Conservation (phyloP, 2,113 vertebrate species). For the Melanerpes aurifrons region DNA sequence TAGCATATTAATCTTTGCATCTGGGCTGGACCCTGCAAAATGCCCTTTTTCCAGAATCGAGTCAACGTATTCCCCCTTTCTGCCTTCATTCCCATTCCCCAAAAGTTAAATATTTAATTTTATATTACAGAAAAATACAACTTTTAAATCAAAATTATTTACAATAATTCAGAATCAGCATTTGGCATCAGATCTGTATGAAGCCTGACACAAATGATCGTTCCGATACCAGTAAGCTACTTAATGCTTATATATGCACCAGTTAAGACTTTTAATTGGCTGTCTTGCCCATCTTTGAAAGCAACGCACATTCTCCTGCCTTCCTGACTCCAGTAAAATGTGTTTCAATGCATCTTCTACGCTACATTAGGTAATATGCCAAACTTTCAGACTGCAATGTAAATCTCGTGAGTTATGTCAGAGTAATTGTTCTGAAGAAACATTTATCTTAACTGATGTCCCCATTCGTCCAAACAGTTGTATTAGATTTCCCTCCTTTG, state of each 20-base stretch:
- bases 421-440: slow-evolving; percentile 47
- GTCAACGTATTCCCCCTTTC: slow-evolving; percentile 43
- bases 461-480: slow-evolving; percentile 34
- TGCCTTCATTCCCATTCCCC: not conserved
- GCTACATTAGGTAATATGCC: slow-evolving; percentile 22
- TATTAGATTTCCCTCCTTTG: slow-evolving; percentile 62
- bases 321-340: slow-evolving; percentile 45
- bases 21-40: slow-evolving; percentile 72
- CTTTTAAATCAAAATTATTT: slow-evolving; percentile 74
- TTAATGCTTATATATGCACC: slow-evolving; percentile 58
- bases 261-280: slow-evolving; percentile 60
- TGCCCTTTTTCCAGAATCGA: slow-evolving; percentile 69
- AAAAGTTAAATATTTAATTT: slow-evolving; percentile 78
- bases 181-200: slow-evolving; percentile 60
- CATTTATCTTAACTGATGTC: slow-evolving; percentile 56
- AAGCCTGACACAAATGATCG: slow-evolving; percentile 65
- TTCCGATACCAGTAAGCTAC: slow-evolving; percentile 66
- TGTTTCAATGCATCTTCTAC: slow-evolving; percentile 57
- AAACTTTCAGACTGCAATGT: slow-evolving; percentile 3
- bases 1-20: slow-evolving; percentile 32
- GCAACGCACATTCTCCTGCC: slow-evolving; percentile 51
- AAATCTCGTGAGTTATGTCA: not conserved
- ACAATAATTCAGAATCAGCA: slow-evolving; percentile 71
- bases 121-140: slow-evolving; percentile 79
- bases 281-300: slow-evolving; percentile 41